Conservation (phyloP, 2,888 invertebrate genomes). For the Timandra comae region DNA sequence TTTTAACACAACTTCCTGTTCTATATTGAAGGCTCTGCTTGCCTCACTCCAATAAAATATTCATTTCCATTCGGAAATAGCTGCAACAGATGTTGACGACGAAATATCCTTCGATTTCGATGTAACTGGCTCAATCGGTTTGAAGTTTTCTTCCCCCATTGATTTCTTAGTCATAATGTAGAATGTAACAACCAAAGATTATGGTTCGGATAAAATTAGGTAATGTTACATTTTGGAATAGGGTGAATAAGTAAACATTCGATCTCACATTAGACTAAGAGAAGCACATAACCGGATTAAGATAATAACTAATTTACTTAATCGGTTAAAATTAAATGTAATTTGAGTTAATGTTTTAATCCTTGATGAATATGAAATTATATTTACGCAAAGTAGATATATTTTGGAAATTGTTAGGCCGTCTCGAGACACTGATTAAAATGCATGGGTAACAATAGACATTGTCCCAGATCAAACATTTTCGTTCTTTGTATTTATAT, state of each 20-base stretch:
- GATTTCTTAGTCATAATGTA: constrained; percentile 11
- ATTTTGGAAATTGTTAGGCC: constrained; percentile 25
- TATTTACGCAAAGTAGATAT: too few relatives aligned
- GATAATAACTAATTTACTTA: too few relatives aligned
- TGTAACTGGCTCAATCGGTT: constrained; percentile 19
- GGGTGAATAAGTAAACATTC: too few relatives aligned
- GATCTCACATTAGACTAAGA: too few relatives aligned
- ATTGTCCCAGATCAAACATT: constrained; percentile 55
- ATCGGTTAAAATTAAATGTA: too few relatives aligned
- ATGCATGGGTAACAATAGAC: constrained; percentile 53
- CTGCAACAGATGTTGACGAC: constrained; percentile 18
- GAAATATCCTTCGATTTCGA: constrained; percentile 26
- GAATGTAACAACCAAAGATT: too few relatives aligned
- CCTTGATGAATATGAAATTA: too few relatives aligned
- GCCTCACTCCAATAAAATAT: constrained; percentile 36
- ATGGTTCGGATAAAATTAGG: too few relatives aligned
- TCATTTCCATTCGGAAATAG: constrained; percentile 24
- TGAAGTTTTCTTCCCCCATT: constrained; percentile 23
- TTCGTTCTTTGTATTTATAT: constrained; percentile 52
- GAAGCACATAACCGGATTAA: too few relatives aligned
- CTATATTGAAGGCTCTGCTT: constrained; percentile 16
- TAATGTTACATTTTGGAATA: too few relatives aligned
- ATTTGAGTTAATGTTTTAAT: too few relatives aligned
- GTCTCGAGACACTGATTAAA: constrained; percentile 49
- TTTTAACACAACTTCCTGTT: constrained; percentile 40